phyloP scores from a whole-genome alignment of 2,113 vertebrate species.

The Psittacula cyanocephala region DNA sequence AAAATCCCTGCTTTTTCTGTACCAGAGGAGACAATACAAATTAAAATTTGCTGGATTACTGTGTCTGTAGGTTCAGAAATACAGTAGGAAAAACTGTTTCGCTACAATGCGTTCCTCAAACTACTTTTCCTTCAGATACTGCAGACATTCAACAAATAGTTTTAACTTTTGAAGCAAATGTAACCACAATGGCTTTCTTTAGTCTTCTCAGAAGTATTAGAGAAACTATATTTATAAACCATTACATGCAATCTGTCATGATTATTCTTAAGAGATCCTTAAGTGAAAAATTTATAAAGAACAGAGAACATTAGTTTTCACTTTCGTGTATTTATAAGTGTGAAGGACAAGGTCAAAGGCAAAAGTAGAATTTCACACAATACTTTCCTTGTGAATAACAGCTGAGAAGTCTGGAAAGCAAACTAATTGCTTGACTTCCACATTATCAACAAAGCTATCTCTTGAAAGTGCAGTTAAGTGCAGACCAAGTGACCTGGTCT shows the following conservation, averaged over 20 bases:
- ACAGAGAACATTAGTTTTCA: not conserved
- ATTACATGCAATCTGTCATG: not conserved
- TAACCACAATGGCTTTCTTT: not conserved
- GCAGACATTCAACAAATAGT: not conserved
- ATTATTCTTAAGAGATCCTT: not conserved
- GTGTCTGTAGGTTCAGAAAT: not conserved
- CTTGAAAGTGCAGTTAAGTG: not conserved
- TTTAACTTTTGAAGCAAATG: not conserved
- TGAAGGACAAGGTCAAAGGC: constrained; percentile 16
- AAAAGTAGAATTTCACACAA: constrained; percentile 25
- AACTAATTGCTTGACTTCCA: constrained; percentile 20
- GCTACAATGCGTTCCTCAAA: not conserved
- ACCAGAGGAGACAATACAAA: not conserved
- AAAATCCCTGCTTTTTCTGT: not conserved
- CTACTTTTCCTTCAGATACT: not conserved
- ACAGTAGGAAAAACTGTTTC: not conserved
- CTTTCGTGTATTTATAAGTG: not conserved
- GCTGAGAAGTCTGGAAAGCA: constrained; percentile 35
- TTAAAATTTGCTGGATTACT: not conserved
- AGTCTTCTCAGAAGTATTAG: not conserved
- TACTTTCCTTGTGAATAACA: constrained; percentile 17
- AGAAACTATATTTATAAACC: constrained; percentile 1
- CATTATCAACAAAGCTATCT: constrained; percentile 2
- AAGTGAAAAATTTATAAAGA: constrained; percentile 16
- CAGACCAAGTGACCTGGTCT: not conserved